Evolutionary conservation across 2,113 vertebrate genomes (phyloP), one percentile per base, ranked within the genome.

Genomic region (Galeopterus variegatus): DNA sequence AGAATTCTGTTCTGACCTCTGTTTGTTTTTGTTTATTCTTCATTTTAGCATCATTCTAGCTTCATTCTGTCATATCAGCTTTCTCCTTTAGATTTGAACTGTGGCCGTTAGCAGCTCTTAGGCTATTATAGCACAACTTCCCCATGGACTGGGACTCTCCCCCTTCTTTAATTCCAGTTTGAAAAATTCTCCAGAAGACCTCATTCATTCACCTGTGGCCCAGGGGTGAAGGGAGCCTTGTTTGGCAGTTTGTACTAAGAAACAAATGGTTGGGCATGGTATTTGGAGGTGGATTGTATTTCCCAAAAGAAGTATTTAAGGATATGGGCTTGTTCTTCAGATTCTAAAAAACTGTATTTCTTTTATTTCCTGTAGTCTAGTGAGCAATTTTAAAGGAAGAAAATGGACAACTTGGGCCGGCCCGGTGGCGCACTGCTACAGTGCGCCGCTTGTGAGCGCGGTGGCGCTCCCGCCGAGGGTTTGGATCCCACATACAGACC

Each of bases 351-450:
- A 69, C 5, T 21, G 14, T 62, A 15, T 70, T 94, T 19, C 45
- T 88, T 65, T 81, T 14, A 13, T 50, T 15, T 26, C n/a, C 18
- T 45, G 11, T 85, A 67, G 48, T 56, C 58, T 80, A 45, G 67
- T 15, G 72, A 89, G 12, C 58, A 85, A 2, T 89, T 64, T 81
- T 77, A 90, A 82, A 90, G 81, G 45, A 95, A 76, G 86, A 83
- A 48, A 93, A 21, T 52, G 54, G 52, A 45, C 41, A 56, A 24
- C 36, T 76, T n/a, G n/a, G n/a, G n/a, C n/a, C n/a, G n/a, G n/a
- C n/a, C n/a, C n/a, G n/a, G n/a, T n/a, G n/a, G n/a, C n/a, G n/a
- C n/a, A n/a, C n/a, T n/a, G n/a, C n/a, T n/a, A n/a, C n/a, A n/a
- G n/a, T n/a, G n/a, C n/a, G n/a, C n/a, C n/a, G n/a, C n/a, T n/a